Conservation (phyloP, 2,113 vertebrate genomes). For the Megatriorchis doriae region DNA sequence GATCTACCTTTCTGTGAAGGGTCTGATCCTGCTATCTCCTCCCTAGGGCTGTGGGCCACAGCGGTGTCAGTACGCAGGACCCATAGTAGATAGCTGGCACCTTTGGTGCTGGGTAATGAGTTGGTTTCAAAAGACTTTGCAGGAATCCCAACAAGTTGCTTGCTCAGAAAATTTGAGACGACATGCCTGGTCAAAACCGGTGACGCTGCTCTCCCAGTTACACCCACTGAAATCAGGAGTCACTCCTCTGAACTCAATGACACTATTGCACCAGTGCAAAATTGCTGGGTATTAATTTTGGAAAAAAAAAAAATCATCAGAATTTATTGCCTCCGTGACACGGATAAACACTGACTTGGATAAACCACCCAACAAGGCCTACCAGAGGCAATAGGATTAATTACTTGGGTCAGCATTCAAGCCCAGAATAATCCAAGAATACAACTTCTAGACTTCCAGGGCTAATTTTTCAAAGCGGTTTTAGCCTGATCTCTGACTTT, state of each 20-base stretch:
- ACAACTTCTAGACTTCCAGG: neutral
- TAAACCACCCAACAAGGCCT: neutral
- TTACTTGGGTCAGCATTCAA: neutral
- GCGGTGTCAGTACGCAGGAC: neutral
- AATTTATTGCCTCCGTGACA: neutral
- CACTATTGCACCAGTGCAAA: neutral
- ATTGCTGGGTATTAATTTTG: neutral
- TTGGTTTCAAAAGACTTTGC: neutral
- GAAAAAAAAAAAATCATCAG: neutral
- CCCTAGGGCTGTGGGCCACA: neutral
- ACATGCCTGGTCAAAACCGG: neutral
- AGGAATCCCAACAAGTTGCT: neutral
- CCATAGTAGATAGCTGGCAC: accelerated
- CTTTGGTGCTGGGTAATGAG: neutral
- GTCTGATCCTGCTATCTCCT: neutral
- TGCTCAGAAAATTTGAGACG: neutral
- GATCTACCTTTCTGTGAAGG: neutral
- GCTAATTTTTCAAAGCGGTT: neutral
- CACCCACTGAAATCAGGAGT: neutral
- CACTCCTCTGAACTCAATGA: neutral
- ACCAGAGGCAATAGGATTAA: neutral
- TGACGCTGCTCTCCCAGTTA: neutral
- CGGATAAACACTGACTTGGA: neutral
- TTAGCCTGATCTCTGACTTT: neutral
- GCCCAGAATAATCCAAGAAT: neutral